These are phyloP conservation scores for Pteropus alecto DNA, from an alignment of 2,113 vertebrate genomes.

Conservation along the genomic window DNA sequence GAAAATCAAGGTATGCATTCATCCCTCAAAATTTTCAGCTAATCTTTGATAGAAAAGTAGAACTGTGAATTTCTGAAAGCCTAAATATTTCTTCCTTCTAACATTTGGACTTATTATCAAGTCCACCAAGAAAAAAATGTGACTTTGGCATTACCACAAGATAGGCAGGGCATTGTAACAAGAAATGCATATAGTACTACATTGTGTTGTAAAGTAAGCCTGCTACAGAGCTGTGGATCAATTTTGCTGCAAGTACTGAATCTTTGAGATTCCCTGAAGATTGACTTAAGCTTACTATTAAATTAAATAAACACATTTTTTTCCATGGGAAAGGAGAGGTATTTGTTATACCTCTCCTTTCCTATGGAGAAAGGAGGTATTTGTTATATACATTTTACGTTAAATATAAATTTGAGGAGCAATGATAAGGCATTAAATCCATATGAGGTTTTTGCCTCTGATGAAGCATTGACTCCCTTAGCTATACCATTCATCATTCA, in stretches of 20 bases:
- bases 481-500: slow-evolving; percentile 29
- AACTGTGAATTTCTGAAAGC: background rate
- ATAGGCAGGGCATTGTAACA: background rate
- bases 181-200: background rate
- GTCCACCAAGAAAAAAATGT: background rate
- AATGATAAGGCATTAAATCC: slow-evolving; percentile 13
- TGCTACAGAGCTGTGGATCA: background rate
- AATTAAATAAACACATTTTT: slow-evolving; percentile 40
- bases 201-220: background rate
- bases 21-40: background rate
- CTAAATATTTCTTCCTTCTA: background rate
- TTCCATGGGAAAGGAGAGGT: background rate
- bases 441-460: background rate
- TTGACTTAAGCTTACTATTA: slow-evolving; percentile 5
- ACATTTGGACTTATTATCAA: background rate
- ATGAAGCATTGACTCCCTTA: background rate
- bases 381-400: slow-evolving; percentile 20
- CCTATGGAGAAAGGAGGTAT: background rate
- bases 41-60: background rate
- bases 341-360: no score
- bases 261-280: slow-evolving; percentile 2
- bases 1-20: background rate
- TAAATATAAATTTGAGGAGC: slow-evolving; percentile 34
- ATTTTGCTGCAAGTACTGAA: slow-evolving; percentile 2
- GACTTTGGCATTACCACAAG: background rate